These are phyloP conservation scores for Colletes collaris DNA, from an alignment of 2,888 invertebrate genomes.

Conservation along the genomic window DNA sequence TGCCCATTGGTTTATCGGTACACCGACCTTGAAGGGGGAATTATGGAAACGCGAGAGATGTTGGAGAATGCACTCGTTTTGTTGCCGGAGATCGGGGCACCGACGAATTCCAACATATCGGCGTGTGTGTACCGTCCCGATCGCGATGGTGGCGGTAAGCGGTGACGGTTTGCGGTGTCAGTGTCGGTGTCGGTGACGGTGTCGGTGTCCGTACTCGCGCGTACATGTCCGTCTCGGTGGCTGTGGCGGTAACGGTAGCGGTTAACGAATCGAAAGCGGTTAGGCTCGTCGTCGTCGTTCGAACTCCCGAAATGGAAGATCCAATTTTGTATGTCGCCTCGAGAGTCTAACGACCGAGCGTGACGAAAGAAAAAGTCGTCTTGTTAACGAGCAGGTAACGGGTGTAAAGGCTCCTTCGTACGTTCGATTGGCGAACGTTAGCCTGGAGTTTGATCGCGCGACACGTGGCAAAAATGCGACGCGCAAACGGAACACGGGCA, in stretches of 20 bases:
- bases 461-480: constrained; percentile 60
- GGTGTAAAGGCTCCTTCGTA: no score
- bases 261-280: constrained; percentile 29
- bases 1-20: background rate
- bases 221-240: background rate
- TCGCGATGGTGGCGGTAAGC: constrained; percentile 2
- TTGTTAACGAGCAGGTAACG: no score
- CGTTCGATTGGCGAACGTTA: constrained; percentile 15
- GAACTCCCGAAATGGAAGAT: background rate
- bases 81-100: background rate
- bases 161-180: background rate
- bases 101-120: background rate
- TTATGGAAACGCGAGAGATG: background rate
- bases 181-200: background rate
- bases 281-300: background rate
- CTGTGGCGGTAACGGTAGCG: background rate
- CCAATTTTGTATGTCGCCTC: background rate
- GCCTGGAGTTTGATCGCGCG: constrained; percentile 29
- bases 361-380: background rate
- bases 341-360: background rate
- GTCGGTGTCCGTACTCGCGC: constrained; percentile 10
- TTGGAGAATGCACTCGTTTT: background rate
- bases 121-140: background rate
- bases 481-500: constrained; percentile 10
- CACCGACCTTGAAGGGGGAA: background rate